These are phyloP conservation scores for Premnoplex brunnescens DNA, from an alignment of 2,797 vertebrate genomes.

Conservation along the genomic window DNA sequence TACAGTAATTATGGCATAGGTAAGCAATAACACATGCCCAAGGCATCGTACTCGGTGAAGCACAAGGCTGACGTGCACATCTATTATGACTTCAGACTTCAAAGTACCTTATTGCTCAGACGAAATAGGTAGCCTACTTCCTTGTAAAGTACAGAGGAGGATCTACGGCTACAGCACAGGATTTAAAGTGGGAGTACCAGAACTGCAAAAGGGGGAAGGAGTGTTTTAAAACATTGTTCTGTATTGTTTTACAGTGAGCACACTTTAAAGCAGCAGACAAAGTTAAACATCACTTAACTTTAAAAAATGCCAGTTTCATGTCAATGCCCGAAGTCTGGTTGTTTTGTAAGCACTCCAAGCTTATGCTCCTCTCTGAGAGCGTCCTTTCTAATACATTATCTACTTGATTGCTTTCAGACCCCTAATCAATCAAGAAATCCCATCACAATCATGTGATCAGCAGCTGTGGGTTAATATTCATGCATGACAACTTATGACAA, in stretches of 20 bases:
- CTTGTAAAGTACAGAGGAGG: not conserved
- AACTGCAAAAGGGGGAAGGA: not conserved
- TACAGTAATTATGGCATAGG: constrained; percentile 36
- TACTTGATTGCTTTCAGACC: not conserved
- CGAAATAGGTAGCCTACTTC: constrained; percentile 52
- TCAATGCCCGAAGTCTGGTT: not conserved
- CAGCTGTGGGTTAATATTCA: not conserved
- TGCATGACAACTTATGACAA: not conserved
- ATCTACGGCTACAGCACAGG: not conserved
- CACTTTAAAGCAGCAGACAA: not conserved
- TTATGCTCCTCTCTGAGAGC: not conserved
- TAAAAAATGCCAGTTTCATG: not conserved
- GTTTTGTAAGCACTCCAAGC: not conserved
- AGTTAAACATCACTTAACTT: not conserved
- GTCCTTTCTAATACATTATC: not conserved
- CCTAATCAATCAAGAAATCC: not conserved
- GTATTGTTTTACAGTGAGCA: not conserved
- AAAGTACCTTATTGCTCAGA: constrained; percentile 63
- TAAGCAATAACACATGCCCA: constrained; percentile 56
- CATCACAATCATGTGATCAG: not conserved
- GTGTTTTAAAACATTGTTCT: not conserved
- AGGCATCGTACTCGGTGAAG: constrained; percentile 62
- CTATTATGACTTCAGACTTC: constrained; percentile 58
- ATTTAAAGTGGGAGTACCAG: not conserved
- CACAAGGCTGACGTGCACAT: constrained; percentile 52